Base-by-base conservation (phyloP, 1,140 invertebrate species). In the Drosophila sp. region DNA sequence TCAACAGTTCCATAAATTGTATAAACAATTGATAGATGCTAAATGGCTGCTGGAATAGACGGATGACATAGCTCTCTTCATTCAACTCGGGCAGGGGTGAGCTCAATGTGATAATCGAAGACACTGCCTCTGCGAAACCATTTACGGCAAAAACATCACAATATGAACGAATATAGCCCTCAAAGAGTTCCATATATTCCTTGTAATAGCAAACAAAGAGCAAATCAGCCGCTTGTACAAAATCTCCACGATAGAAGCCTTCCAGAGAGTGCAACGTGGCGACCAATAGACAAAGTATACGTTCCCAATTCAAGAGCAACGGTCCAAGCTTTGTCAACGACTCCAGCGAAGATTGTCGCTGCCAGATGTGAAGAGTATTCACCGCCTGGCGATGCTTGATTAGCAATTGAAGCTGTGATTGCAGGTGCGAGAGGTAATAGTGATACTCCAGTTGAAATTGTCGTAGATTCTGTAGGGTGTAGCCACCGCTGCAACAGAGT, bases 181-280 rank as follows among this genome's bases (percentile, higher is more conserved):
- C 94, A 85, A 96, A 97, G 35, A 96, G 93, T 71, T 93, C 93
- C 70, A 96, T 94, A 92, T 94, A 95, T 91, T 97, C 95, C 61
- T 96, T 95, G 90, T 95, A 94, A 92, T 95, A 94, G 83, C 94
- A 94, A 70, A 97, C 93, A 67, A 96, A 93, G 6, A 94, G 92
- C 70, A 96, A 93, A 91, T 95, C 94, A 83, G 94, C 94, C 8
- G 93, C 76, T 91, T 95, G 93, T 40, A 94, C 93, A 81, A 94
- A 94, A 68, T 95, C 93, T 67, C 93, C 93, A 65, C 96, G 94
- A 66, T 94, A 94, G 89, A 94, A 95, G 79, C 94, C 94, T 92
- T 94, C 94, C 70, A 95, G 93, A 70, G 94, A 95, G 62, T 94
- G 92, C 56, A 96, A 93, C 91, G 95, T 95, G 38, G 95, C 92